A percentile compares a stretch with the other conserved stretches of the same genome.
Conservation (phyloP, 2,113 vertebrate genomes). For the Onychostoma macrolepis region DNA sequence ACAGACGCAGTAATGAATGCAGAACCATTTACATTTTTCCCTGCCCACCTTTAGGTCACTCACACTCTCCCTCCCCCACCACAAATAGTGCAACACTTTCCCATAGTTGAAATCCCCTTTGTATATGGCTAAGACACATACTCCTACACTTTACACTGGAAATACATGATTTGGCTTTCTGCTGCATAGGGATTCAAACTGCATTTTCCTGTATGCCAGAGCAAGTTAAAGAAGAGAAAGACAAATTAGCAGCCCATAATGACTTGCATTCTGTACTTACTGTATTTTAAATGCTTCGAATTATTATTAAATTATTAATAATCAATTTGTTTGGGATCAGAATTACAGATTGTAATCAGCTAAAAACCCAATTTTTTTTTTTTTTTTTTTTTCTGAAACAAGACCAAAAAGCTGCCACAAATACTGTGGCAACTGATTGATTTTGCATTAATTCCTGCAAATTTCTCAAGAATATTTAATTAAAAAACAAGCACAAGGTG, state of each 20-base stretch:
- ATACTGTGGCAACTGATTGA: not conserved
- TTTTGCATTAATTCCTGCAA: not conserved
- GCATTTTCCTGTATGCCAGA: not conserved
- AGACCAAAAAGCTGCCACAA: not conserved
- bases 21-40: slow-evolving; percentile 29
- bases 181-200: not conserved
- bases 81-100: slow-evolving; percentile 25
- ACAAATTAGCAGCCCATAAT: not conserved
- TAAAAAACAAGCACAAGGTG: not conserved
- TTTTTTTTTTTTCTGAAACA: not conserved
- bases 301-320: not conserved
- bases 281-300: not conserved
- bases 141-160: not conserved
- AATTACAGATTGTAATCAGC: not conserved
- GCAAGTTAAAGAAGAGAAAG: not conserved
- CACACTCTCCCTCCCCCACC: not conserved
- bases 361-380: not conserved
- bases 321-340: not conserved
- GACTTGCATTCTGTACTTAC: not conserved
- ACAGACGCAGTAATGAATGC: slow-evolving; percentile 20
- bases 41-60: slow-evolving; percentile 2
- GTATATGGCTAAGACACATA: not conserved
- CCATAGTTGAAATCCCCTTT: not conserved
- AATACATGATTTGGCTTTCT: not conserved
- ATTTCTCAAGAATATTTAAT: not conserved